A percentile compares a stretch with the other conserved stretches of the same genome.
Evolutionary conservation across 2,113 vertebrate genomes (phyloP).

Genomic region (Nibea albiflora): DNA sequence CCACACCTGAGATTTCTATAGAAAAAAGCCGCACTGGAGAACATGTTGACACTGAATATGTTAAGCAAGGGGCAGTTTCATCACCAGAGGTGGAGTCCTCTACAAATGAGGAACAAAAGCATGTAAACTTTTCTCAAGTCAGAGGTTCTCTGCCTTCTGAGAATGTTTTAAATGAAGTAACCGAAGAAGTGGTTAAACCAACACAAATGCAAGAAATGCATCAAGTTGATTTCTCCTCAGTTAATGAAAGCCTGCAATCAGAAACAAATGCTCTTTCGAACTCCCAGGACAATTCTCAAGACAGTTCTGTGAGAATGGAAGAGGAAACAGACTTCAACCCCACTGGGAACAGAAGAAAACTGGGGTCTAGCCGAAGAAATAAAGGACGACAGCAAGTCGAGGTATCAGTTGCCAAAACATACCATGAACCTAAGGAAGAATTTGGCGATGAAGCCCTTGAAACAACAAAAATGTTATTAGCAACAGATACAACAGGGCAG

Average conservation of each 20-base stretch:
- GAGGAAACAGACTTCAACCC: constrained; percentile 8
- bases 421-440: constrained; percentile 1
- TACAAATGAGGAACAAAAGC: constrained; percentile 11
- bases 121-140: neutral
- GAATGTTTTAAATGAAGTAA: neutral
- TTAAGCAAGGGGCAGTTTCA: neutral
- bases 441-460: neutral
- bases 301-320: neutral
- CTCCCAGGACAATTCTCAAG: constrained; percentile 1
- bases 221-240: neutral
- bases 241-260: constrained; percentile 3
- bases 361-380: constrained; percentile 66
- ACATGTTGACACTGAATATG: neutral
- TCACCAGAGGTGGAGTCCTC: neutral
- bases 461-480: neutral
- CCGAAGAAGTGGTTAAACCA: neutral
- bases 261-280: constrained; percentile 21
- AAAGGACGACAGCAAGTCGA: constrained; percentile 38
- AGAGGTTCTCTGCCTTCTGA: neutral
- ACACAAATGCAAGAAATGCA: constrained; percentile 8
- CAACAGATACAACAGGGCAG: neutral
- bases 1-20: neutral
- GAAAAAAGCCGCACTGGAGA: neutral
- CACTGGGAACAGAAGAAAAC: constrained; percentile 55
- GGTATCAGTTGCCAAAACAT: neutral